phyloP scores from a whole-genome alignment of 2,113 vertebrate genomes.

The Oplegnathus fasciatus region DNA sequence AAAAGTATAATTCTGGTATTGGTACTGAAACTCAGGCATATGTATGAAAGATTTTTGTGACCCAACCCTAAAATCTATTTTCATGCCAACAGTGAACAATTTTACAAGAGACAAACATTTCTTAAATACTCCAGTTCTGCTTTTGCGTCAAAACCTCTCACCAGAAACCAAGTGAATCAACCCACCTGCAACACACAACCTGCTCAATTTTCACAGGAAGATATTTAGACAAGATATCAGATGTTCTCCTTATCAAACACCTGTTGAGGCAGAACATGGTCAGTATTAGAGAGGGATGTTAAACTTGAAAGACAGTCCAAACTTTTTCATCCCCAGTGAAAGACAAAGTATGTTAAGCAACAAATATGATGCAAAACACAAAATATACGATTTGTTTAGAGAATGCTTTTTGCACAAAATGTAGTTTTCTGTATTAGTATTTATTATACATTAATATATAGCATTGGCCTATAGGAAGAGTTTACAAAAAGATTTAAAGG shows the following conservation, averaged over 20 bases:
- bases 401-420: not conserved
- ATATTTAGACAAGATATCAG: conserved; percentile 98
- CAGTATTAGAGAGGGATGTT: not conserved
- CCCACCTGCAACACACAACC: conserved; percentile 96
- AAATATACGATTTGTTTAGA: not conserved
- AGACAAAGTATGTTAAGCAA: not conserved
- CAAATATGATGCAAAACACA: no score
- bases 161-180: not conserved
- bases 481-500: no score
- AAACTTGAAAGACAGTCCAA: not conserved
- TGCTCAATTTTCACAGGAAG: conserved; percentile 98
- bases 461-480: not conserved
- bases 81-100: not conserved
- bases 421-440: not conserved
- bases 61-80: not conserved
- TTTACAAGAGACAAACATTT: not conserved
- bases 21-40: not conserved
- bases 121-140: not conserved
- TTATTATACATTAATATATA: not conserved
- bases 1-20: not conserved
- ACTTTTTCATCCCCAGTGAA: not conserved
- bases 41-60: no score
- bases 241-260: conserved; percentile 96
- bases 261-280: conserved; percentile 72
- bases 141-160: no score